Evolutionary conservation across 2,888 invertebrate species (phyloP).

Genomic region (Junonia oenone): DNA sequence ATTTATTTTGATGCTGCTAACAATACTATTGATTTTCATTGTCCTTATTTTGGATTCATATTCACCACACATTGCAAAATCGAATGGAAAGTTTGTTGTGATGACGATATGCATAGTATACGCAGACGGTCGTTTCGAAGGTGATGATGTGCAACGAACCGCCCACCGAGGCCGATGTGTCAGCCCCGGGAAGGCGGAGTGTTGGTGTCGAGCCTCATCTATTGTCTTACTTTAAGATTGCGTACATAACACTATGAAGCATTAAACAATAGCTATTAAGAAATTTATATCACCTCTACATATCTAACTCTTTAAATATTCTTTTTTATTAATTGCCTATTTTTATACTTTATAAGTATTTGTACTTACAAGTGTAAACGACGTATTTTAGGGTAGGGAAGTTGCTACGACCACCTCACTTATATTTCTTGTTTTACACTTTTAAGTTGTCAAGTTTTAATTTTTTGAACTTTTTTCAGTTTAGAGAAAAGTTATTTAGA

Average conservation of each 20-base stretch:
- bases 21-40: constrained; percentile 62
- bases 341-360: no score
- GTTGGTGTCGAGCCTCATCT: constrained; percentile 58
- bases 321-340: not conserved
- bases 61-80: constrained; percentile 59
- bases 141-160: constrained; percentile 69
- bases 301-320: not conserved
- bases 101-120: constrained; percentile 44
- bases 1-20: constrained; percentile 66
- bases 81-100: constrained; percentile 65
- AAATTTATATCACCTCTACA: not conserved
- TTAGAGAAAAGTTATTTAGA: no score
- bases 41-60: constrained; percentile 60
- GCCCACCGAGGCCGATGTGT: constrained; percentile 49
- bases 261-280: constrained; percentile 13
- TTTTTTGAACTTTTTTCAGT: no score
- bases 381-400: no score
- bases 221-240: constrained; percentile 46
- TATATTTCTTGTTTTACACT: no score
- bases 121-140: constrained; percentile 50
- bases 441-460: no score
- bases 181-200: constrained; percentile 48
- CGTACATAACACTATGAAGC: constrained; percentile 23
- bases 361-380: no score
- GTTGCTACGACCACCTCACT: no score